Base-by-base conservation (phyloP, 2,888 invertebrate genomes). In the Cephalotes varians region DNA sequence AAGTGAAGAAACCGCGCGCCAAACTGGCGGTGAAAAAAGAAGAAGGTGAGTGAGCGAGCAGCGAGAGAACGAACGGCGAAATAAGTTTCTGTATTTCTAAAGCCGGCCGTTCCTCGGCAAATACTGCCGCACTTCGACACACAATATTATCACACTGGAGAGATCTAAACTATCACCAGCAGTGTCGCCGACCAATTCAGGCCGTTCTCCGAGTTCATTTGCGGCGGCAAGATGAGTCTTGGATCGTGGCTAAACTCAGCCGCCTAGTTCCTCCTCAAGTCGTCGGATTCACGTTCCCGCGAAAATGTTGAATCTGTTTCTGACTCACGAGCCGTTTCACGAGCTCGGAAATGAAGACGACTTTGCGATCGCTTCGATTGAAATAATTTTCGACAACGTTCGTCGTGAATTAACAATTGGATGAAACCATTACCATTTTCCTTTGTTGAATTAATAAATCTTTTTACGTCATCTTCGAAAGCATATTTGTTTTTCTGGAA, bases 141-240 rank as follows among this genome's bases (percentile, higher is more conserved):
- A 92, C 93, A 92, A 92, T 92, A 92, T 92, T 92, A 92, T 92
- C 92, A 90, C 92, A 87, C 92, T 89, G 89, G 73, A 74, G 89
- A 86, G 90, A 92, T 92, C 92, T 92, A 90, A 92, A 92, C 91
- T 91, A 88, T 91, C 90, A 85, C 87, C 81, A 72, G 84, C 86
- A 71, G 83, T 87, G 85, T 74, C 54, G 60, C 51, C 85, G 85
- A 80, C 65, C 85, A 81, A 82, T 86, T 82, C 84, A 58, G 74
- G 28, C 34, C 47, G 67, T 80, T 49, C 15, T 44, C 21, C n/a
- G 47, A 28, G 58, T 76, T 62, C 37, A 79, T 72, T 47, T 80
- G 86, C 81, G 76, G 37, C 58, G 77, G 73, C 76, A 81, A 88
- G 69, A 56, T 65, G 60, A 67, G 49, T 83, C 74, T 76, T 76